A percentile compares a stretch with the other conserved stretches of the same genome.
Evolutionary conservation across 2,888 invertebrate species (phyloP).

Genomic region (Palloptera scutellata): DNA sequence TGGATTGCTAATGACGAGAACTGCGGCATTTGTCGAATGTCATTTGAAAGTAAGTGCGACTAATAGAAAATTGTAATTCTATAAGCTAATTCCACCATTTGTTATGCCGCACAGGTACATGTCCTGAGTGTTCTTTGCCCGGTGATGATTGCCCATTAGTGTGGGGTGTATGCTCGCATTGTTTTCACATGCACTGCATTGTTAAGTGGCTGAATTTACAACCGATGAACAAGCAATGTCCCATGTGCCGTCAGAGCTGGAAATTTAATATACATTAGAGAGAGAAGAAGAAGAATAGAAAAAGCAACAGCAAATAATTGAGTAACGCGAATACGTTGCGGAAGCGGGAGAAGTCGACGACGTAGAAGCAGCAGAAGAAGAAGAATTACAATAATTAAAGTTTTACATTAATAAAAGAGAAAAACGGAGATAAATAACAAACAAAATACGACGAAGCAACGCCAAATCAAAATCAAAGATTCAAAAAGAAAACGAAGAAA

Average conservation of each 20-base stretch:
- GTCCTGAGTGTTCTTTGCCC: slow-evolving; percentile 96
- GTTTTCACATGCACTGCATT: slow-evolving; percentile 99
- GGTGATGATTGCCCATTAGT: slow-evolving; percentile 98
- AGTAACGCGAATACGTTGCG: slow-evolving; percentile 23
- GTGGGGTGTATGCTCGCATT: slow-evolving; percentile 98
- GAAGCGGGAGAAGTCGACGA: slow-evolving; percentile 29
- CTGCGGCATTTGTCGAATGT: slow-evolving; percentile 98
- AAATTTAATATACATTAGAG: slow-evolving; percentile 85
- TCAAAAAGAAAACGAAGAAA: slow-evolving; percentile 3
- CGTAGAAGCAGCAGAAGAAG: slow-evolving; percentile 22
- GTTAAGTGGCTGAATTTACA: slow-evolving; percentile 98
- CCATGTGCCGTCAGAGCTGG: slow-evolving; percentile 99
- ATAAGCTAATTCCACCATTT: neutral
- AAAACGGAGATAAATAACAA: neutral
- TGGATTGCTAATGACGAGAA: slow-evolving; percentile 99
- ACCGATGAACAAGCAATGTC: slow-evolving; percentile 85
- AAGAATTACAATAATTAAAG: slow-evolving; percentile 30
- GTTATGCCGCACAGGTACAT: slow-evolving; percentile 68
- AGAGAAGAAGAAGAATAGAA: slow-evolving; percentile 13
- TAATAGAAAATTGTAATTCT: slow-evolving; percentile 1
- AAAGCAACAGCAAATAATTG: slow-evolving; percentile 24
- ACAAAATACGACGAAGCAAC: too few species aligned
- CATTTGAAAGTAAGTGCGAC: slow-evolving; percentile 80
- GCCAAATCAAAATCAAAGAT: slow-evolving; percentile 16
- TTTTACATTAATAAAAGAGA: slow-evolving; percentile 24